Percentiles rank a stretch among this genome's conserved stretches.
These are phyloP conservation scores for Odontesthes bonariensis DNA, from an alignment of 2,113 vertebrate species.

Conservation along the genomic window DNA sequence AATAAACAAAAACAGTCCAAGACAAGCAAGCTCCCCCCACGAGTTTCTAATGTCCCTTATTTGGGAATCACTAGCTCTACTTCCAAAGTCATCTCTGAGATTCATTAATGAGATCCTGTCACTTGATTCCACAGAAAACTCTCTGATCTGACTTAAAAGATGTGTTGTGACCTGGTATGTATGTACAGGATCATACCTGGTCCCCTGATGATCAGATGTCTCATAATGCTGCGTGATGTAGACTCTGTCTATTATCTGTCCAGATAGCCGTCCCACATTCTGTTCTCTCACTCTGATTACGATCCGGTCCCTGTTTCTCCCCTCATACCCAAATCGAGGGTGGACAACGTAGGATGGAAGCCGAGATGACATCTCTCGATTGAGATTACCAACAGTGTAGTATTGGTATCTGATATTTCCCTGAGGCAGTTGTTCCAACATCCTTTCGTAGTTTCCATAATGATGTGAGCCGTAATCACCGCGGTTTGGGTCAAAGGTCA, in stretches of 20 bases:
- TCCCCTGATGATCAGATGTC: slow-evolving; percentile 13
- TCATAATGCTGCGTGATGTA: slow-evolving; percentile 74
- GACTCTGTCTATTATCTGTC: slow-evolving; percentile 45
- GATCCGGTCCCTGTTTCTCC: slow-evolving; percentile 66
- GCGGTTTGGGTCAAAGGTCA: slow-evolving; percentile 59
- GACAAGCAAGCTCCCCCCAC: slow-evolving; percentile 58
- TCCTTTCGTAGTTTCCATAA: slow-evolving; percentile 57
- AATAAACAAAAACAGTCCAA: slow-evolving; percentile 68
- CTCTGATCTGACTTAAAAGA: slow-evolving; percentile 58
- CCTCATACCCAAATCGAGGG: not conserved
- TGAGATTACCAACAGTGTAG: slow-evolving; percentile 66
- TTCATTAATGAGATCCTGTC: not conserved
- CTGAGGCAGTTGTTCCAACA: slow-evolving; percentile 29
- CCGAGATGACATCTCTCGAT: not conserved
- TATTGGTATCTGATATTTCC: slow-evolving; percentile 35
- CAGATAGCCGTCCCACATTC: not conserved
- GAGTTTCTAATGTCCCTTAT: slow-evolving; percentile 32
- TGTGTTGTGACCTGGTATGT: slow-evolving; percentile 60
- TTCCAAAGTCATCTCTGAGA: slow-evolving; percentile 54
- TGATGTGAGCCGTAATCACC: slow-evolving; percentile 67
- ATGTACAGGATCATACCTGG: slow-evolving; percentile 54
- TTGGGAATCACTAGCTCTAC: slow-evolving; percentile 1
- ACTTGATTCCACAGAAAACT: slow-evolving; percentile 43
- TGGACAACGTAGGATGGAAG: slow-evolving; percentile 58
- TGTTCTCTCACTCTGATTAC: slow-evolving; percentile 53